Base-by-base conservation (phyloP, 2,888 invertebrate genomes). In the Synanthedon vespiformis region DNA sequence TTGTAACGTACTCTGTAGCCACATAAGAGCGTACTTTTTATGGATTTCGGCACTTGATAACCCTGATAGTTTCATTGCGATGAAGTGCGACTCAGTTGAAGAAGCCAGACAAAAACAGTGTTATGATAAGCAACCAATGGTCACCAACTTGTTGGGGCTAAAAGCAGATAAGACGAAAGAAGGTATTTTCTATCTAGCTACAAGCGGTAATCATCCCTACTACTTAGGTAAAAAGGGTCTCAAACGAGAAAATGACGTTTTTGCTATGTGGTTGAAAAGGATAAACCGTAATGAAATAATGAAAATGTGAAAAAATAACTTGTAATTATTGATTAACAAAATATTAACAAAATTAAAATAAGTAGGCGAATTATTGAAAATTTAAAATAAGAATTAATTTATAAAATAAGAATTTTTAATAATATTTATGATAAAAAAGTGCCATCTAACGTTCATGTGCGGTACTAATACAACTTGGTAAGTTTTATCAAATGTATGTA, bases 141-240 rank as follows among this genome's bases (percentile, higher is more conserved):
- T 63, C 1, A 68, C 65, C 0, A 72, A 66, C 27, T 13, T 63
- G 1, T 44, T 70, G 40, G 69, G 67, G 1, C 51, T 62, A 1
- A 63, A 67, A 1, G 63, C 58, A 0, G 62, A 74, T 54, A 65
- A 51, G 12, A 64, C 13, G 40, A 65, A 56, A 6, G 55, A 55
- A n/a, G 74, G 74, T 0, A 67, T 74, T 41, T 74, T 63, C 53
- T 70, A 65, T 50, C 53, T 75, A 5, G 54, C 65, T 0, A 70
- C 71, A 10, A 55, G 58, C 4, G 68, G 74, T 52, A 62, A 58
- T 47, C 79, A 62, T 40, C 84, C 84, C 0, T 84, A 74, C 56
- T 75, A 60, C 57, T 60, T 83, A 52, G 81, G 77, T 0, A 58
- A 70, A 13, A 74, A 73, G n/a, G 84, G 84, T 0, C 49, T 82